A percentile compares a stretch with the other conserved stretches of the same genome.
Evolutionary conservation across 2,113 vertebrate species (phyloP).

Genomic region (Damaliscus lunatus): DNA sequence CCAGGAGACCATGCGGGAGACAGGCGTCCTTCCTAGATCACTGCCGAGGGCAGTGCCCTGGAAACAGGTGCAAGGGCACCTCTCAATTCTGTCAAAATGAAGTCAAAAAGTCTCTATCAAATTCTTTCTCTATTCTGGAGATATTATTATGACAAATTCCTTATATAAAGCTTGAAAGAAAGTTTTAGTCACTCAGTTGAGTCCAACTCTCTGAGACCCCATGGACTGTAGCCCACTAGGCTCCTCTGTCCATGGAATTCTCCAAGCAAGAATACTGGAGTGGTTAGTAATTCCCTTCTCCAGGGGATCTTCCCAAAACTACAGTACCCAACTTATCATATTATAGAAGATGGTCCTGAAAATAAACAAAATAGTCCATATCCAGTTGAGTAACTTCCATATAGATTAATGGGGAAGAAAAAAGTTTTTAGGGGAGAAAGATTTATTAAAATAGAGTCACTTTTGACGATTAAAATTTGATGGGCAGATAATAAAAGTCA

Average conservation of each 20-base stretch:
- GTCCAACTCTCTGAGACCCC: not conserved
- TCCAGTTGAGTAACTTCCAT: not conserved
- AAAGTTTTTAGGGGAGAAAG: not conserved
- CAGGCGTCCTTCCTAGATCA: not conserved
- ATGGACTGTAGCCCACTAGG: not conserved
- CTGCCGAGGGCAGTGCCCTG: not conserved
- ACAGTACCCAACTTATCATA: not conserved
- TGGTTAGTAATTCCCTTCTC: not conserved
- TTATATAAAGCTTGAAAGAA: not conserved
- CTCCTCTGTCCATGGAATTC: not conserved
- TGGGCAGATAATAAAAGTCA: constrained; percentile 21
- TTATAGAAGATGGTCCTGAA: not conserved
- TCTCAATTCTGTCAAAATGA: not conserved
- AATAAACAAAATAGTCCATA: constrained; percentile 1
- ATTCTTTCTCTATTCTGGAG: not conserved
- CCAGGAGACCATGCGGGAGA: not conserved
- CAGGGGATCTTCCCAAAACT: not conserved
- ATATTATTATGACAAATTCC: not conserved
- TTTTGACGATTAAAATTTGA: constrained; percentile 42
- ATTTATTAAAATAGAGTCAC: constrained; percentile 30
- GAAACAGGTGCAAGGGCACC: not conserved
- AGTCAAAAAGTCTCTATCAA: not conserved
- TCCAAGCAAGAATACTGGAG: not conserved
- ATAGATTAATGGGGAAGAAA: not conserved
- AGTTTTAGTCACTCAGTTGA: not conserved